phyloP scores from a whole-genome alignment of 1,140 invertebrate species.

The Octopus bimaculoides region DNA sequence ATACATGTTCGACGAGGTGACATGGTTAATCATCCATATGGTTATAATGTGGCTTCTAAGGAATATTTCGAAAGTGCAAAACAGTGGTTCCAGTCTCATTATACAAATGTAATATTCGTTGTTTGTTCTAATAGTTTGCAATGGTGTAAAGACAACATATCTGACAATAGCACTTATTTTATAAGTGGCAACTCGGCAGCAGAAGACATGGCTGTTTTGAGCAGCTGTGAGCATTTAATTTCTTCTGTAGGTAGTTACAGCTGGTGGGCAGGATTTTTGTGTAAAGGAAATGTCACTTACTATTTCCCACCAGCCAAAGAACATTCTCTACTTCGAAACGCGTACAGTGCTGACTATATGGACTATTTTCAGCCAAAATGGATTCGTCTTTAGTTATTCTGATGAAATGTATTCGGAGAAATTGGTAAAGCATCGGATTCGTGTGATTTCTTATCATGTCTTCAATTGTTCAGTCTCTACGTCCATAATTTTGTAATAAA shows the following conservation, averaged over 20 bases:
- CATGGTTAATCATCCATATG: conserved; percentile 16
- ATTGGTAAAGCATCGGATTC: too few relatives aligned
- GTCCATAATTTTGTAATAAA: too few relatives aligned
- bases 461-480: too few relatives aligned
- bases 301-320: conserved; percentile 32
- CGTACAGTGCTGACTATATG: conserved; percentile 23
- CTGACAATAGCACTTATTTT: conserved; percentile 18
- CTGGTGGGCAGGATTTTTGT: conserved; percentile 44
- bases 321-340: conserved; percentile 15
- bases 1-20: conserved; percentile 32
- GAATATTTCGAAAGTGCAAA: conserved; percentile 31
- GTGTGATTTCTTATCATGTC: too few relatives aligned
- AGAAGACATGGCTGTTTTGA: conserved; percentile 39
- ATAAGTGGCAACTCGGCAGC: conserved; percentile 16
- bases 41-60: conserved; percentile 24
- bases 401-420: too few relatives aligned
- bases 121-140: conserved; percentile 23
- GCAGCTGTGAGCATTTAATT: conserved; percentile 40
- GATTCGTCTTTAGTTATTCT: conserved; percentile 5
- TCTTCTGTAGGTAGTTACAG: conserved; percentile 42
- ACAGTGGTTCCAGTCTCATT: conserved; percentile 23
- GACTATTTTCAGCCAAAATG: conserved; percentile 28
- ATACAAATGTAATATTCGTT: conserved; percentile 27
- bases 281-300: conserved; percentile 37
- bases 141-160: conserved; percentile 24